Percentiles rank a stretch among this genome's conserved stretches.
Conservation (phyloP, 2,113 vertebrate species). For the Gavialis gangeticus region DNA sequence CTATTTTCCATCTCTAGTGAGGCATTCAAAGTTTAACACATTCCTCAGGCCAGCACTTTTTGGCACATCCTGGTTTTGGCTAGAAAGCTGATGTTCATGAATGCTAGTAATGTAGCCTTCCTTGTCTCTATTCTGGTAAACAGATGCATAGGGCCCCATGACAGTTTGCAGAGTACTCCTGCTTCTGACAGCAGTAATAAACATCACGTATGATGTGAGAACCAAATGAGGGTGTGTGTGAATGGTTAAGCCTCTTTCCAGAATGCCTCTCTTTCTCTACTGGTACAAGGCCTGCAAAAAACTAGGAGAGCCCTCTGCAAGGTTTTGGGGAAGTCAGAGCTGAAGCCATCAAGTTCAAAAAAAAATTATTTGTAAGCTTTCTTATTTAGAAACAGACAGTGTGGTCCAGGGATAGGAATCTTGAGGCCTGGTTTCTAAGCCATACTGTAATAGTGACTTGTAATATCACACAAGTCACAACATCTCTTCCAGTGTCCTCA, state of each 20-base stretch:
- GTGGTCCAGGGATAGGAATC: neutral
- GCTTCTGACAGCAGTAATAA: neutral
- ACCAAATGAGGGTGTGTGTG: neutral
- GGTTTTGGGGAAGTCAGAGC: neutral
- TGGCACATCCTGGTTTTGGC: neutral
- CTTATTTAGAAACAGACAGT: neutral
- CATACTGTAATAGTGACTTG: neutral
- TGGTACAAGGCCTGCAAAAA: neutral
- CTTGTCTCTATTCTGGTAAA: neutral
- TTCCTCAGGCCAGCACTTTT: neutral
- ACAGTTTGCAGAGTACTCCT: neutral
- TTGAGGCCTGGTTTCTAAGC: neutral
- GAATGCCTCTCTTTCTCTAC: neutral
- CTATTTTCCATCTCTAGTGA: neutral
- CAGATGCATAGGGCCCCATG: neutral
- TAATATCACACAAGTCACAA: neutral
- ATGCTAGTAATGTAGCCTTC: neutral
- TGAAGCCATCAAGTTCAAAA: neutral
- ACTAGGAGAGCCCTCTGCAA: neutral
- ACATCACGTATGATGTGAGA: neutral
- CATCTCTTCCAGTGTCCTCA: neutral
- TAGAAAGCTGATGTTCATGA: neutral
- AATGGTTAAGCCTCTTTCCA: neutral
- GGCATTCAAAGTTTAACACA: neutral
- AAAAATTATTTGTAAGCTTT: neutral